These are phyloP conservation scores for Spilogale gracilis DNA, from an alignment of 2,113 vertebrate species.

Conservation along the genomic window DNA sequence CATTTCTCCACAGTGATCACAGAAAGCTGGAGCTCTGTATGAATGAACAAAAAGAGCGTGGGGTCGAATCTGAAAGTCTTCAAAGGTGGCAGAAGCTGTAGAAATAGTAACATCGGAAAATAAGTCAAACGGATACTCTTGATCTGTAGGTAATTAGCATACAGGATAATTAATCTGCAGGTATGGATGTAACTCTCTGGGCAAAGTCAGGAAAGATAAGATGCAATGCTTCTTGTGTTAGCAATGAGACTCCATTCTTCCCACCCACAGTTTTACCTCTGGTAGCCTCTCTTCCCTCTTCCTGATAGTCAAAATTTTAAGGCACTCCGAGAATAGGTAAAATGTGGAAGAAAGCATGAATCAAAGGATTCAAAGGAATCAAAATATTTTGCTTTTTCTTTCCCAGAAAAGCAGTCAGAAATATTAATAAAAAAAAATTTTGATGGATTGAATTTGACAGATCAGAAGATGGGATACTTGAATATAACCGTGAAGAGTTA, in stretches of 20 bases:
- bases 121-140: neutral
- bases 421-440: neutral
- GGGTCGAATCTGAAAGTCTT: conserved; percentile 98
- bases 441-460: neutral
- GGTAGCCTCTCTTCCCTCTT: neutral
- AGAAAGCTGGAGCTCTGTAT: conserved; percentile 97
- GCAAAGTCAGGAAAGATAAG: neutral
- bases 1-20: conserved; percentile 99
- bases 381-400: conserved; percentile 16
- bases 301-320: neutral
- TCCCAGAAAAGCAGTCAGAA: neutral
- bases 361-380: neutral
- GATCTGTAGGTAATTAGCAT: neutral
- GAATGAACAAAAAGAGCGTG: conserved; percentile 98
- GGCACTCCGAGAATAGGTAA: neutral
- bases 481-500: neutral
- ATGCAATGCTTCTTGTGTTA: neutral
- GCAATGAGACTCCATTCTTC: neutral
- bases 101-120: conserved; percentile 63
- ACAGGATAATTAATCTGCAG: neutral
- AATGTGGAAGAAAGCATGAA: neutral
- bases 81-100: conserved; percentile 96
- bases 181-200: neutral
- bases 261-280: neutral
- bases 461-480: neutral